Evolutionary conservation across 2,113 vertebrate genomes (phyloP).

Genomic region (Chascanopsetta lugubris): DNA sequence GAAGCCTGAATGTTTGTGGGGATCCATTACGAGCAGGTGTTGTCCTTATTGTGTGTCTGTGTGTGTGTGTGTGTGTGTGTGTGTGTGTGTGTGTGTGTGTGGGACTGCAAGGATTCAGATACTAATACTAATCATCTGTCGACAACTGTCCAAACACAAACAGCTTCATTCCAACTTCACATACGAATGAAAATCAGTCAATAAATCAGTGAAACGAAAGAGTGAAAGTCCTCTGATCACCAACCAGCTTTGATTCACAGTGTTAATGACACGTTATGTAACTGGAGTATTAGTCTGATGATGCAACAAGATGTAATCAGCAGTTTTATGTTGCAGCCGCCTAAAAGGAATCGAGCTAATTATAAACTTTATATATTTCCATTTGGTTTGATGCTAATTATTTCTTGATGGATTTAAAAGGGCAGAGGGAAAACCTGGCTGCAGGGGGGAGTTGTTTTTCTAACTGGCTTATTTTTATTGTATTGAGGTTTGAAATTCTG

Average conservation of each 20-base stretch:
- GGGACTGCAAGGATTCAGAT: background rate
- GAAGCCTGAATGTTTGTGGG: slow-evolving; percentile 41
- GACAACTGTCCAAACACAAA: background rate
- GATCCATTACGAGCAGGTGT: slow-evolving; percentile 33
- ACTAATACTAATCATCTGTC: background rate
- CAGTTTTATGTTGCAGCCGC: background rate
- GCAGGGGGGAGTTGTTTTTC: no score
- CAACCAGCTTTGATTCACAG: background rate
- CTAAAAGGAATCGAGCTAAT: background rate
- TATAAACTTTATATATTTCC: background rate
- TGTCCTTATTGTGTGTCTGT: slow-evolving; percentile 21
- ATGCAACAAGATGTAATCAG: background rate
- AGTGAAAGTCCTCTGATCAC: no score
- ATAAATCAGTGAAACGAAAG: no score
- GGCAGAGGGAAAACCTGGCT: no score
- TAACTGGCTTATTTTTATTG: no score
- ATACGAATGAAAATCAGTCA: no score
- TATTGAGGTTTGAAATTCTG: no score
- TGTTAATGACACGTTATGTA: background rate
- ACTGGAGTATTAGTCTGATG: background rate
- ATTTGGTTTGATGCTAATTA: background rate
- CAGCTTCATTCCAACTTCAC: background rate
- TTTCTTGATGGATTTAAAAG: background rate
- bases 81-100: no score
- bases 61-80: background rate